phyloP scores from a whole-genome alignment of 2,113 vertebrate species.

The Macrotus californicus region DNA sequence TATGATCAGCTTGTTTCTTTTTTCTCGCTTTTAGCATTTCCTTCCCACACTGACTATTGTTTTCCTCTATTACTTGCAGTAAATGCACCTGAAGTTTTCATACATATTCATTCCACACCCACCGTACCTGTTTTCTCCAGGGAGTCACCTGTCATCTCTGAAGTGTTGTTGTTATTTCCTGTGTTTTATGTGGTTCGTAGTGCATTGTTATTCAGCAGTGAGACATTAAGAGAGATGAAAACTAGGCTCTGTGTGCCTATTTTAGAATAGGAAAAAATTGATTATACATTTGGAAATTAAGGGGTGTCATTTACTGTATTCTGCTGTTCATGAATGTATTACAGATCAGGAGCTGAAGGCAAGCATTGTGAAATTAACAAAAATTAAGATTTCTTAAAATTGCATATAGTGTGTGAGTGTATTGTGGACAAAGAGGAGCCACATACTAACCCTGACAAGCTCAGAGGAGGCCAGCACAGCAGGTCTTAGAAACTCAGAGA shows the following conservation, averaged over 20 bases:
- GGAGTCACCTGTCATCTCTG: slow-evolving; percentile 20
- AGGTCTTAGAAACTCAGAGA: not conserved
- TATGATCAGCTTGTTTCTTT: not conserved
- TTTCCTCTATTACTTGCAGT: not conserved
- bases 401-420: not conserved
- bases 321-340: not conserved
- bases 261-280: not conserved
- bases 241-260: not conserved
- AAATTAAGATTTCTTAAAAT: not conserved
- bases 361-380: not conserved
- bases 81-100: not conserved
- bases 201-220: not conserved
- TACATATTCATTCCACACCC: not conserved
- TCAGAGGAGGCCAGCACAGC: not conserved
- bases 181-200: not conserved
- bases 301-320: not conserved
- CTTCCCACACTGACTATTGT: not conserved
- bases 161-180: not conserved
- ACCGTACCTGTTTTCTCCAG: not conserved
- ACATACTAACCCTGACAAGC: not conserved
- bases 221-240: not conserved
- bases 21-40: not conserved
- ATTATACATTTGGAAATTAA: not conserved
- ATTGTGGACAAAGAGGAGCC: not conserved
- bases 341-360: not conserved